Base-by-base conservation (phyloP, 1,140 invertebrate species). In the Parasteatoda tepidariorum region DNA sequence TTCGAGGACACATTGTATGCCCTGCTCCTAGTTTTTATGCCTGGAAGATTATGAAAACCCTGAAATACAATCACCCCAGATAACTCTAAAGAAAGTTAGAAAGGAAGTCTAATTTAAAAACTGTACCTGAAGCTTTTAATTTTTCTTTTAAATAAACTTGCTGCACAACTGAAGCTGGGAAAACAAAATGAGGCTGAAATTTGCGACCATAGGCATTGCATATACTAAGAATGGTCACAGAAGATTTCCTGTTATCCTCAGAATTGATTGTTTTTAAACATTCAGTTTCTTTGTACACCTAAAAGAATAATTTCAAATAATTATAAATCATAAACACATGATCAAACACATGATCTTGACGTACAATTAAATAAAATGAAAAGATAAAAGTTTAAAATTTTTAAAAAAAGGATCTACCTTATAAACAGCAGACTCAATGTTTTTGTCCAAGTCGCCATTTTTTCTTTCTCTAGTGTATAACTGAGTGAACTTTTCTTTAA, bases 141-240 rank as follows among this genome's bases (percentile, higher is more conserved):
- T n/a, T n/a, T n/a, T 74, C 38, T 4, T 83, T 83, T 13, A 74
- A 34, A 67, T 30, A 83, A 0, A 48, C 26, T 18, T 73, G 70
- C 11, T 83, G 68, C 6, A 83, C 3, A 2, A 73, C 61, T 26
- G 34, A 28, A 59, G 81, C 70, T 54, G 22, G 71, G 28, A 54
- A 74, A 9, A 83, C 38, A 64, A 71, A 83, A 15, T 54, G n/a
- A 48, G 18, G 15, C 13, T 83, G 68, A 66, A 83, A 83, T 57
- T 83, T 83, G 13, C 61, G 73, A 6, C 81, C 70, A 74, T 57
- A 66, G 9, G 31, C 13, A 34, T 83, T 26, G 62, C 68, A 73
- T 15, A 74, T 24, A 48, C 62, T 64, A 15, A 83, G 55, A 22
- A 82, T 13, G 13, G 33, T 15, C n/a, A 30, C 55, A 30, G 31